Percentiles rank a stretch among this genome's conserved stretches.
phyloP scores from a whole-genome alignment of 1,140 invertebrate species.

The Pinna nobilis region DNA sequence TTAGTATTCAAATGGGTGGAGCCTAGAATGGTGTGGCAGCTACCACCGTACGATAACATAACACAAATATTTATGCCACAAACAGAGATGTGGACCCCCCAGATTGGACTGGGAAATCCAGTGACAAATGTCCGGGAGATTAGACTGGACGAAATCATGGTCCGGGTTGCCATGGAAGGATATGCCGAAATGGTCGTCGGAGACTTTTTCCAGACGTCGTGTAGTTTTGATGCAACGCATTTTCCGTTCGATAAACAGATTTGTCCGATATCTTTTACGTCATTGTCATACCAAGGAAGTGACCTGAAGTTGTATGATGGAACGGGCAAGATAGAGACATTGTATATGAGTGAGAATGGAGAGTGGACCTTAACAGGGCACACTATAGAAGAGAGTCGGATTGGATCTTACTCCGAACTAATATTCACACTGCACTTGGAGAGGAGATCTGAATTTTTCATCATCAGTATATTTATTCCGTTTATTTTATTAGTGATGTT shows the following conservation, averaged over 20 bases:
- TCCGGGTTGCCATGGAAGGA: constrained; percentile 14
- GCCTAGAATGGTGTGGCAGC: constrained; percentile 31
- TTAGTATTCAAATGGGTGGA: constrained; percentile 22
- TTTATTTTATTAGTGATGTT: constrained; percentile 27
- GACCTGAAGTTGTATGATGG: constrained; percentile 10
- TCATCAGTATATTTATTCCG: constrained; percentile 35
- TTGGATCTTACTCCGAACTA: not conserved
- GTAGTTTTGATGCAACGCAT: constrained; percentile 31
- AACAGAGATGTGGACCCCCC: constrained; percentile 30
- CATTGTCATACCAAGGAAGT: constrained; percentile 2
- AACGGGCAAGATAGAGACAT: not conserved
- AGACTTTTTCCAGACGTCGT: constrained; percentile 23
- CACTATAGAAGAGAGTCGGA: not conserved
- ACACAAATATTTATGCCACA: constrained; percentile 10
- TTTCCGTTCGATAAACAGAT: constrained; percentile 37
- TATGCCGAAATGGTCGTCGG: constrained; percentile 4
- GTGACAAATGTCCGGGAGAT: constrained; percentile 17
- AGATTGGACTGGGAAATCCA: constrained; percentile 26
- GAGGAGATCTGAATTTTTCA: constrained; percentile 27
- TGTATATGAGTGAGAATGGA: constrained; percentile 24
- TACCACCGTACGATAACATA: constrained; percentile 3
- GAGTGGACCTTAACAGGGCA: constrained; percentile 26
- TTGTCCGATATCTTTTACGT: constrained; percentile 19
- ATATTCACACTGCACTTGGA: constrained; percentile 19
- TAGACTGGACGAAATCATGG: constrained; percentile 22